Evolutionary conservation across 2,113 vertebrate genomes (phyloP).

Genomic region (Atrichornis clamosus): DNA sequence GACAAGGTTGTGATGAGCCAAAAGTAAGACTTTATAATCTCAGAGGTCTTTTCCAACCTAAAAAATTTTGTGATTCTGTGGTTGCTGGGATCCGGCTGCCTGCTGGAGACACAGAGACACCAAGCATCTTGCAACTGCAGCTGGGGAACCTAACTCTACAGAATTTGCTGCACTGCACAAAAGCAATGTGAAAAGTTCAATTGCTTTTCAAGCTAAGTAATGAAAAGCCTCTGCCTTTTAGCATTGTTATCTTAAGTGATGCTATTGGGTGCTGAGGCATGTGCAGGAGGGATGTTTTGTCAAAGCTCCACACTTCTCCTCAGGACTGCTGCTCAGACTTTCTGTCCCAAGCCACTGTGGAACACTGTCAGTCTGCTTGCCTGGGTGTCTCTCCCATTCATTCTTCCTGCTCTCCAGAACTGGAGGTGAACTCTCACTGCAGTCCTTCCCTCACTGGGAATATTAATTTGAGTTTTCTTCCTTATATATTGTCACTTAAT

Average conservation of each 20-base stretch:
- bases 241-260: background rate
- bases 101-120: background rate
- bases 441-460: background rate
- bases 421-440: background rate
- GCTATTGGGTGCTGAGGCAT: background rate
- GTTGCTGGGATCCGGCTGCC: accelerated
- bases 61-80: background rate
- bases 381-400: background rate
- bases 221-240: background rate
- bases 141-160: background rate
- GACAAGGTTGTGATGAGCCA: background rate
- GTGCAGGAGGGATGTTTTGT: background rate
- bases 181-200: background rate
- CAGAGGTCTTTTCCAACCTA: background rate
- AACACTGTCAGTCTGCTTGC: background rate
- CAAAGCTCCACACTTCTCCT: background rate
- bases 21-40: background rate
- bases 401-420: background rate
- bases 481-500: background rate
- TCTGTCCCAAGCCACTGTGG: accelerated
- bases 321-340: accelerated
- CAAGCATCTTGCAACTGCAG: accelerated
- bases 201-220: background rate
- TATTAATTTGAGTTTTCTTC: background rate
- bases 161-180: background rate